Evolutionary conservation across 2,113 vertebrate species (phyloP), one percentile per base, ranked within the genome.

Genomic region (Pomatostomus ruficeps): DNA sequence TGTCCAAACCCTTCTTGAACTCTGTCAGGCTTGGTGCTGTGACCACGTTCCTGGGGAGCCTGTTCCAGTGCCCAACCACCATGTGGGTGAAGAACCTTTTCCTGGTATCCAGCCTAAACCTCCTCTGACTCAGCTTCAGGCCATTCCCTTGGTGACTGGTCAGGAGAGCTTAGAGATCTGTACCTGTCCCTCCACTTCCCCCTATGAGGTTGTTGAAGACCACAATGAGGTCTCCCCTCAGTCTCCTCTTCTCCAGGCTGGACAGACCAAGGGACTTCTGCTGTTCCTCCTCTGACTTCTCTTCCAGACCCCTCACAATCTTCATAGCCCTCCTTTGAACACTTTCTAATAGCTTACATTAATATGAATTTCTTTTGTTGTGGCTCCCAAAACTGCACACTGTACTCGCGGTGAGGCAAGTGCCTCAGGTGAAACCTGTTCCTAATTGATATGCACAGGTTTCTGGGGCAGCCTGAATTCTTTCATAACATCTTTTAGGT

Each of bases 111-210:
- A 61, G 3, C 14, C 4, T 61, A 9, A 61, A 31, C 25, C 8
- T 68, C 5, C 14, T 5, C 21, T 22, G 14, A 22, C 24, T 18
- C 29, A 67, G 3, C 6, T 61, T 24, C 29, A 75, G n/a, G 11
- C 24, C 25, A 35, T 54, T 61, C 21, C 17, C 46, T 54, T 0
- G 0, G 6, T 35, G 24, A 40, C n/a, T 67, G n/a, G 7, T 25
- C n/a, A 54, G 2, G 1, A 59, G 12, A 35, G 7, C 45, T 26
- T 25, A 33, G 10, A 67, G 40, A 31, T 54, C 46, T 13, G 29
- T 46, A 31, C 4, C 24, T 35, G 29, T 7, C n/a, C 16, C 17
- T 68, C 24, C 24, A 7, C 25, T 40, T 46, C 3, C 12, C 7
- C 3, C 19, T 12, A 6, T 6, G 10, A 29, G 40, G 14, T 33